Conservation (phyloP, 2,888 invertebrate genomes). For the Rhamphomyia laevipes region DNA sequence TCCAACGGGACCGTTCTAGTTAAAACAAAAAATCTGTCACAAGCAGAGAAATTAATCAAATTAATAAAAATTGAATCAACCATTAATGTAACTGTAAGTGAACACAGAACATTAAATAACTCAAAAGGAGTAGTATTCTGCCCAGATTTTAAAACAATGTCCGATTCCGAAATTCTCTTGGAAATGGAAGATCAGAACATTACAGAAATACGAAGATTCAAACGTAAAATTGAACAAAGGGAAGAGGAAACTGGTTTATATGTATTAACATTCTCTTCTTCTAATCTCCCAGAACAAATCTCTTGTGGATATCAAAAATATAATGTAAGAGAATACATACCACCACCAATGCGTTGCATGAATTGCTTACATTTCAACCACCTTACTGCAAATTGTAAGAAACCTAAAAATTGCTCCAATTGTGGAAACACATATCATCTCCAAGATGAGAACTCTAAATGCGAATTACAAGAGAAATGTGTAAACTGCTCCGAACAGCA, state of each 20-base stretch:
- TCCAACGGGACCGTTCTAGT: no score
- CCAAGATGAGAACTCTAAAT: background rate
- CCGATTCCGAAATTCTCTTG: no score
- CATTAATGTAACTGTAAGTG: no score
- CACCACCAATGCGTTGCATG: background rate
- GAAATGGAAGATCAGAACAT: no score
- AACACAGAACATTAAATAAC: no score
- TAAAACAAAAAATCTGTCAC: no score
- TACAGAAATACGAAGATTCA: no score
- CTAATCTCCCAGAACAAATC: background rate
- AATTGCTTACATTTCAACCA: background rate
- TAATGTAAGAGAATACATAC: background rate
- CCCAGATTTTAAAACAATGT: no score
- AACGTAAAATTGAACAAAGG: background rate
- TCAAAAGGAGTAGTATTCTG: no score
- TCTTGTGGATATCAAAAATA: background rate
- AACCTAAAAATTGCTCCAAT: background rate
- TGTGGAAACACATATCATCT: background rate
- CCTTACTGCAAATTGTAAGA: background rate
- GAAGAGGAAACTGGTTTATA: background rate
- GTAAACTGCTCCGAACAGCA: background rate
- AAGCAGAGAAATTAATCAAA: no score
- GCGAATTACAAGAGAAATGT: background rate
- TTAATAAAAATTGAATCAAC: no score
- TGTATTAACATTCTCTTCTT: background rate